Evolutionary conservation across 1,140 invertebrate genomes (phyloP), one percentile per base, ranked within the genome.

Genomic region (Coelopa frigida): DNA sequence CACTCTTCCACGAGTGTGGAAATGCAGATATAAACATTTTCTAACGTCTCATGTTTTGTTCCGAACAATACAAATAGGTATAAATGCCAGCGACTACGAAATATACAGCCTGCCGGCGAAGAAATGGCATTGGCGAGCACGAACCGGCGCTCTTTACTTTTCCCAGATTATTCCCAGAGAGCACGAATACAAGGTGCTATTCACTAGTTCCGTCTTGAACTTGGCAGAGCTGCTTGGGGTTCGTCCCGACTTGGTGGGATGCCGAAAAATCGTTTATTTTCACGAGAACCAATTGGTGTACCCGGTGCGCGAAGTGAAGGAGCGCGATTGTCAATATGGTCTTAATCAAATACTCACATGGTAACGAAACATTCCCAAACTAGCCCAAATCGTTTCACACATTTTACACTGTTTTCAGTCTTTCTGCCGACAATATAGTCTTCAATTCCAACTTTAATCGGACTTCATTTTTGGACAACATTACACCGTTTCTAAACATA

Each of bases 251-350:
- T 65, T 88, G 4, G 59, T 57, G 4, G 45, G 46, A 3, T 58
- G 78, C 18, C 72, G 75, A 14, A 88, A 87, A 69, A 74, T 87
- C 26, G 59, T 87, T 2, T 88, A 87, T 59, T 87, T 88, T 56
- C 85, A 88, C 68, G 85, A 88, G 70, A 88, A 88, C 62, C 84
- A 88, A 63, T 62, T 88, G 20, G 69, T 79, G 0, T 88, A 87
- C 71, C 85, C 85, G 2, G 76, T 84, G 8, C 66, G 74, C 47
- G 74, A 82, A 47, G 70, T 77, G 3, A 79, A 85, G 54, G 74
- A 82, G 24, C 67, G 84, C 52, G 85, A 88, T 58, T 84, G 84
- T 52, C 85, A 88, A 59, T 87, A 82, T 72, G 82, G 83, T 1
- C 82, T 85, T 41, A 87, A 87, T 71, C 82, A 87, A 67, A 83